Percentiles rank a stretch among this genome's conserved stretches.
phyloP scores from a whole-genome alignment of 2,797 vertebrate genomes.

The Coilia nasus region DNA sequence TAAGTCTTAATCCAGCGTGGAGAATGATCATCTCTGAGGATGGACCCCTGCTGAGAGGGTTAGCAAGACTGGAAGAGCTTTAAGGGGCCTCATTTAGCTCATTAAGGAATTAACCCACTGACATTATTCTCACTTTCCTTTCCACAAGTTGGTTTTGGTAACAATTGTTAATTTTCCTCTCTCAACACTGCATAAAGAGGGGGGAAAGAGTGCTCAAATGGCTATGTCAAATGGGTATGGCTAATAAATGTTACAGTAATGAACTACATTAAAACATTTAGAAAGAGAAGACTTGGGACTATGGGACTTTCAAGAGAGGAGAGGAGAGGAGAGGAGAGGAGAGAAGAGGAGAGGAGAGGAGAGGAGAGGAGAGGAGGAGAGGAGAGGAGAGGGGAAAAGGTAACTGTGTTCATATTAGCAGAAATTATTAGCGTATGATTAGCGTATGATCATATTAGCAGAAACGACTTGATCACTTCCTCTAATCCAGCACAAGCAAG shows the following conservation, averaged over 20 bases:
- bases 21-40: conserved; percentile 24
- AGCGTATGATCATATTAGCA: background rate
- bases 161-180: background rate
- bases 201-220: background rate
- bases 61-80: background rate
- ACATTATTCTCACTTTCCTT: background rate
- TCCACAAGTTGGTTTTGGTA: background rate
- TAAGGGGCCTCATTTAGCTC: background rate
- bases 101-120: background rate
- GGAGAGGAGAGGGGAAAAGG: too few species aligned
- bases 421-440: too few species aligned
- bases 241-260: background rate
- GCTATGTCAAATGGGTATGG: background rate
- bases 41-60: background rate
- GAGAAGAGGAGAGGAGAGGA: background rate
- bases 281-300: background rate
- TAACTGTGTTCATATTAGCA: background rate
- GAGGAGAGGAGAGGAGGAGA: background rate
- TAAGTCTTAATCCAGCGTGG: conserved; percentile 17
- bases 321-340: background rate
- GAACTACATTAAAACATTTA: background rate
- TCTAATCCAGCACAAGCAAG: background rate
- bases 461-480: background rate
- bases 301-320: too few species aligned
- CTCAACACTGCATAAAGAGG: background rate